phyloP scores from a whole-genome alignment of 2,888 invertebrate genomes.

The Caenorhabditis doughertyi region DNA sequence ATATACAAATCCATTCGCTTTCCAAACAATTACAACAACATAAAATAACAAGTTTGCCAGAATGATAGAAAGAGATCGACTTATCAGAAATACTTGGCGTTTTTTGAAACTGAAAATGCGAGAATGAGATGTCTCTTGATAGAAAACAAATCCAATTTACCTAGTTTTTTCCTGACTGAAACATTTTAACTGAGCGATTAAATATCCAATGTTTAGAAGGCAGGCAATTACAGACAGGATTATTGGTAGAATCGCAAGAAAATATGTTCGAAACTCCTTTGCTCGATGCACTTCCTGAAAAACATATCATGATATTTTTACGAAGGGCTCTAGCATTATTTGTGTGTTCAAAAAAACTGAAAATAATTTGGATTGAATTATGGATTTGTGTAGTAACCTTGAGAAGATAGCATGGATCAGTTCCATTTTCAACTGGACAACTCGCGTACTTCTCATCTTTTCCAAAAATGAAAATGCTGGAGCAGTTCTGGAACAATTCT shows the following conservation, averaged over 20 bases:
- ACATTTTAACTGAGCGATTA: slow-evolving; percentile 66
- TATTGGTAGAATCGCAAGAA: slow-evolving; percentile 79
- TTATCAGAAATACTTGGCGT: slow-evolving; percentile 76
- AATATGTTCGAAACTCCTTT: slow-evolving; percentile 80
- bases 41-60: slow-evolving; percentile 77
- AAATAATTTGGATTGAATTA: too few relatives aligned
- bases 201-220: slow-evolving; percentile 74
- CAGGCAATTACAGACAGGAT: slow-evolving; percentile 77
- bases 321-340: too few relatives aligned
- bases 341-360: too few relatives aligned
- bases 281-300: slow-evolving; percentile 77
- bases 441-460: slow-evolving; percentile 68
- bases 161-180: slow-evolving; percentile 60
- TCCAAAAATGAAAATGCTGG: slow-evolving; percentile 56
- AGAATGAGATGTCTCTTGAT: background rate
- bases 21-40: slow-evolving; percentile 79
- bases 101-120: slow-evolving; percentile 75
- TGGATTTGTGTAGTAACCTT: slow-evolving; percentile 21
- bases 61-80: slow-evolving; percentile 75
- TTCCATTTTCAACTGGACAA: slow-evolving; percentile 57
- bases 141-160: slow-evolving; percentile 24
- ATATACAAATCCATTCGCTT: slow-evolving; percentile 76
- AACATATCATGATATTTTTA: too few relatives aligned
- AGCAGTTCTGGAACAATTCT: slow-evolving; percentile 54
- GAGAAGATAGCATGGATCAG: slow-evolving; percentile 65